A percentile compares a stretch with the other conserved stretches of the same genome.
phyloP scores from a whole-genome alignment of 23 tunicate species.

The Ascidia mentula region DNA sequence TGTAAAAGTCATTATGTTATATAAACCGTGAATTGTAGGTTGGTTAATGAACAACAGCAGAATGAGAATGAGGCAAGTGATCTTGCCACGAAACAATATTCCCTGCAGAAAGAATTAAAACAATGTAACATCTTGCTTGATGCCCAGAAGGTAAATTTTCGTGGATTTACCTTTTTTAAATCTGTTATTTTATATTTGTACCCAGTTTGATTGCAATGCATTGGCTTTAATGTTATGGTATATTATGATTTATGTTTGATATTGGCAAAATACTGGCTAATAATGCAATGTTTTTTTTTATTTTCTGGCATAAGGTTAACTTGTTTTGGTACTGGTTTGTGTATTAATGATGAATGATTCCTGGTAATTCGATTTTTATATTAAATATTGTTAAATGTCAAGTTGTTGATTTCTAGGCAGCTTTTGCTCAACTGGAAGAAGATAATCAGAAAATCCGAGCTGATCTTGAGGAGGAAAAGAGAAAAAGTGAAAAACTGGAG shows the following conservation, averaged over 20 bases:
- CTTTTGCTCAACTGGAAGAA: constrained; percentile 49
- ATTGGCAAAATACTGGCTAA: too few species aligned
- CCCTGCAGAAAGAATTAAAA: constrained; percentile 57
- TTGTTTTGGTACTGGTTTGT: background rate
- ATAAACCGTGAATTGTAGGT: constrained; percentile 38
- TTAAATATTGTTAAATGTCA: too few species aligned
- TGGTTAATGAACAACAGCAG: constrained; percentile 68
- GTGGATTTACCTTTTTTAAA: too few species aligned
- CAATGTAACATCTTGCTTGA: constrained; percentile 75
- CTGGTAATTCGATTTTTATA: too few species aligned
- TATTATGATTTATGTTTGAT: too few species aligned
- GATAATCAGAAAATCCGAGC: constrained; percentile 38
- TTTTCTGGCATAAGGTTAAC: too few species aligned
- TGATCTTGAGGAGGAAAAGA: constrained; percentile 35
- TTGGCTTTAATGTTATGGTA: too few species aligned
- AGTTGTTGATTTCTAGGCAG: constrained; percentile 58
- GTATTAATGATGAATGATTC: too few species aligned
- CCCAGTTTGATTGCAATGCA: too few species aligned
- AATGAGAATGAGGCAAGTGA: constrained; percentile 24
- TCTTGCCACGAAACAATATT: constrained; percentile 37
- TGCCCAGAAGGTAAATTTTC: constrained; percentile 92
- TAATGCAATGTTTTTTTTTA: too few species aligned
- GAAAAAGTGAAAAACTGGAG: constrained; percentile 24
- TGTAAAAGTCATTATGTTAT: background rate
- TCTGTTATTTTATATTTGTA: too few species aligned